Evolutionary conservation across 2,888 invertebrate species (phyloP).

Genomic region (Tillus elongatus): DNA sequence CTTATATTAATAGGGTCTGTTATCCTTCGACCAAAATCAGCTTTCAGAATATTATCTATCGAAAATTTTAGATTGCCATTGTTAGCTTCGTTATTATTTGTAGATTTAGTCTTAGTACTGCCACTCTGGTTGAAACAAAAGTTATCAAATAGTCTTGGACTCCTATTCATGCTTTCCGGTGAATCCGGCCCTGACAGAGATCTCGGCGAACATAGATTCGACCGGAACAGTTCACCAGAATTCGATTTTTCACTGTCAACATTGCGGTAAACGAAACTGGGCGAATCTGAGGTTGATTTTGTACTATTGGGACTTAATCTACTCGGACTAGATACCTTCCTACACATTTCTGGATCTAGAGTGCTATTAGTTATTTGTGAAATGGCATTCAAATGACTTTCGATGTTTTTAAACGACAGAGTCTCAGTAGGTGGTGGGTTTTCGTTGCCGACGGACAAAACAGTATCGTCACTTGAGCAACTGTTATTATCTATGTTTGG

Average conservation of each 20-base stretch:
- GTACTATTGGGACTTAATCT: slow-evolving; percentile 37
- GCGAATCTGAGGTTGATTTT: slow-evolving; percentile 31
- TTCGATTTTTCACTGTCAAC: slow-evolving; percentile 29
- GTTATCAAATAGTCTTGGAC: slow-evolving; percentile 28
- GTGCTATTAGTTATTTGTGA: slow-evolving; percentile 52
- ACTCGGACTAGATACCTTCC: slow-evolving; percentile 31
- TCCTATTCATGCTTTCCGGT: slow-evolving; percentile 24
- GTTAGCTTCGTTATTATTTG: slow-evolving; percentile 30
- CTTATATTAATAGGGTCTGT: slow-evolving; percentile 59
- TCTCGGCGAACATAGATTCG: slow-evolving; percentile 25
- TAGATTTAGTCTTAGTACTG: slow-evolving; percentile 14
- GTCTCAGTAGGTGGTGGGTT: slow-evolving; percentile 41
- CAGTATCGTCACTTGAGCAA: slow-evolving; percentile 69
- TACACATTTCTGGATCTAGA: slow-evolving; percentile 31
- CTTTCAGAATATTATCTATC: slow-evolving; percentile 77
- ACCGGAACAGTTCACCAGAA: slow-evolving; percentile 27
- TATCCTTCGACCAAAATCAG: slow-evolving; percentile 69
- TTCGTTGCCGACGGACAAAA: slow-evolving; percentile 73
- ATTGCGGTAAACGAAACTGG: slow-evolving; percentile 23
- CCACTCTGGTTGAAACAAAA: slow-evolving; percentile 29
- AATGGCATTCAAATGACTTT: slow-evolving; percentile 59
- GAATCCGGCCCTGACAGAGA: slow-evolving; percentile 30
- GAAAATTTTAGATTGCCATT: slow-evolving; percentile 62
- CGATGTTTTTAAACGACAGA: slow-evolving; percentile 57
- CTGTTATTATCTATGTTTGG: slow-evolving; percentile 51